Evolutionary conservation across 2,113 vertebrate genomes (phyloP), one percentile per base, ranked within the genome.

Genomic region (Psilopsiagon aurifrons): DNA sequence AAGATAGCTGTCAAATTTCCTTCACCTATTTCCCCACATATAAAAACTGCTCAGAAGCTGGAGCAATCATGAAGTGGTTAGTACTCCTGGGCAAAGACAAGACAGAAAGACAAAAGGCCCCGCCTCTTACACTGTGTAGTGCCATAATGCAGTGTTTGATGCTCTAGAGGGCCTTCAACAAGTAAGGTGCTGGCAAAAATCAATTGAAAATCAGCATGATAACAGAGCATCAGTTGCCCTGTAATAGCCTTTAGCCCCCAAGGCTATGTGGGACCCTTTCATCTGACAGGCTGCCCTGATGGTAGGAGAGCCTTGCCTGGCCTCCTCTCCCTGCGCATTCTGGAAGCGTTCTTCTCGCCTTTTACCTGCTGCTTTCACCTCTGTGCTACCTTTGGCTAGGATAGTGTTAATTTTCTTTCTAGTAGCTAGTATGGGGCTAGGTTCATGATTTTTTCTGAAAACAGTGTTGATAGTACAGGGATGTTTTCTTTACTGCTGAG

Each of bases 161-260:
- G 97, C 97, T 98, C 97, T 88, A 86, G 97, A 97, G 97, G 95
- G 94, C 94, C 95, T 97, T 97, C 98, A 96, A 97, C 97, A 98
- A 98, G 97, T 97, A 96, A 96, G 96, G 96, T 94, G 96, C 76
- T 95, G 97, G 86, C 95, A 97, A 98, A 98, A 98, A 98, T 98
- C 98, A 98, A 98, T 97, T 33, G 81, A 92, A 98, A 98, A 98
- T 97, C 97, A 97, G 97, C 97, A 97, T 97, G 97, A 97, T 97
- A 98, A 98, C 92, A 96, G 96, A 98, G 93, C 95, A 89, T 75
- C 96, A 97, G 97, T 97, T 97, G 95, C 95, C 97, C 96, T 97
- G 92, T 97, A 98, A 98, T 94, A 98, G 96, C 96, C 97, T 94
- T 82, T 97, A 97, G 97, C 96, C 94, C 96, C 93, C 95, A 97